Conservation (phyloP, 2,113 vertebrate genomes). For the Scomber scombrus region DNA sequence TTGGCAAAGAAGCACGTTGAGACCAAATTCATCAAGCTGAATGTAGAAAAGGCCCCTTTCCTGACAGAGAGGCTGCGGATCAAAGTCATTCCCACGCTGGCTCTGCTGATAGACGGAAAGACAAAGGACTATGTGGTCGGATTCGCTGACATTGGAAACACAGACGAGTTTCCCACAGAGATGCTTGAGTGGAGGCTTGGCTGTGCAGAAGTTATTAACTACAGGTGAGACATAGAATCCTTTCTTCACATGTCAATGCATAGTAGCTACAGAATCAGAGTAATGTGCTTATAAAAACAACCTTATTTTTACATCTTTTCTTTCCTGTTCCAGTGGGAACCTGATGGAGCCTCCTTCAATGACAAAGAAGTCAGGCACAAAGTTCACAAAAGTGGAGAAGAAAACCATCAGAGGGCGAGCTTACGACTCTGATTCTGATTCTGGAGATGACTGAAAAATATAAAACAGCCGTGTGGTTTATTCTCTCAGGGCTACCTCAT, state of each 20-base stretch:
- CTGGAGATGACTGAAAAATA: constrained; percentile 89
- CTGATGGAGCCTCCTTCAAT: constrained; percentile 92
- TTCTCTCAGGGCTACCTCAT: constrained; percentile 70
- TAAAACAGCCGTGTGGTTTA: constrained; percentile 3
- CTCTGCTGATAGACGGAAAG: constrained; percentile 94
- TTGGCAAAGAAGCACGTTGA: constrained; percentile 97
- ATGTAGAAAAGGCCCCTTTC: constrained; percentile 97
- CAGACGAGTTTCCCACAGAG: constrained; percentile 96
- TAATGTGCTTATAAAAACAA: not conserved
- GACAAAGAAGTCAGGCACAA: constrained; percentile 88
- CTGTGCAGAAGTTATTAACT: constrained; percentile 92
- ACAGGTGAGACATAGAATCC: constrained; percentile 86
- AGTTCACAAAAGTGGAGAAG: constrained; percentile 96
- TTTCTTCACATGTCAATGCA: not conserved
- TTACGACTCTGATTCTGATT: constrained; percentile 94
- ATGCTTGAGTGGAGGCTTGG: constrained; percentile 97
- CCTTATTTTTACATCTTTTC: not conserved
- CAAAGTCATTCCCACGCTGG: constrained; percentile 95
- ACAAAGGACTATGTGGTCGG: constrained; percentile 96
- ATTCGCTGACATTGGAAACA: constrained; percentile 95
- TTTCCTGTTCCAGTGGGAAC: constrained; percentile 88
- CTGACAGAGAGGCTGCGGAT: constrained; percentile 94
- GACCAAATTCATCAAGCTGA: constrained; percentile 97
- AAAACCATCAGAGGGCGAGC: constrained; percentile 94
- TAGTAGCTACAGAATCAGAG: not conserved